Evolutionary conservation across 2,797 vertebrate genomes (phyloP).

Genomic region (Phoeniculus purpureus): DNA sequence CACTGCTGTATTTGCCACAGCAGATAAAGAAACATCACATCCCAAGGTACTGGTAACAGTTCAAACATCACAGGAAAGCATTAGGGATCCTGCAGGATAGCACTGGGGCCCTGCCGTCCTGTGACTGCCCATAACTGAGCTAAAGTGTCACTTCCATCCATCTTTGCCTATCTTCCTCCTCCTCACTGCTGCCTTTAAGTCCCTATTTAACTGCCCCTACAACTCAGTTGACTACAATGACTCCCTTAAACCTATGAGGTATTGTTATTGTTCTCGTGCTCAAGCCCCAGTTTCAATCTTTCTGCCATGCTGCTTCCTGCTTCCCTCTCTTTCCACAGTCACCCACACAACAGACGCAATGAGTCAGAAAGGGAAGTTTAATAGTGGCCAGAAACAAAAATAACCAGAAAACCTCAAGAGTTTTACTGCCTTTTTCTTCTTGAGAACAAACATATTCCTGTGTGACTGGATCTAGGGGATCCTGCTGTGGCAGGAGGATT

Average conservation of each 20-base stretch:
- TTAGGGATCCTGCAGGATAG: accelerated
- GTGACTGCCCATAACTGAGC: not conserved
- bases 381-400: slow-evolving; percentile 22
- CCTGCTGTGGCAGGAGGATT: no score
- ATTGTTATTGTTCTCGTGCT: not conserved
- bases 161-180: not conserved
- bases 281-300: not conserved
- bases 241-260: not conserved
- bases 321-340: not conserved
- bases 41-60: not conserved
- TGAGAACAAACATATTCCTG: slow-evolving; percentile 1
- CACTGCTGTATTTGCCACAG: not conserved
- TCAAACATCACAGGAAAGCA: not conserved
- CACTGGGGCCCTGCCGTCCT: not conserved
- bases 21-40: not conserved
- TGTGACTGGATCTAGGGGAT: no score
- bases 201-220: not conserved
- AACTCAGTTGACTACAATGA: not conserved
- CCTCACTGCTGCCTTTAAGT: not conserved
- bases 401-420: slow-evolving; percentile 44
- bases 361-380: slow-evolving; percentile 52
- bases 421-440: slow-evolving; percentile 6
- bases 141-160: not conserved
- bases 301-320: not conserved
- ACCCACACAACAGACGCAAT: slow-evolving; percentile 3